Conservation (phyloP, 2,797 vertebrate genomes). For the Gobionotothen gibberifrons region DNA sequence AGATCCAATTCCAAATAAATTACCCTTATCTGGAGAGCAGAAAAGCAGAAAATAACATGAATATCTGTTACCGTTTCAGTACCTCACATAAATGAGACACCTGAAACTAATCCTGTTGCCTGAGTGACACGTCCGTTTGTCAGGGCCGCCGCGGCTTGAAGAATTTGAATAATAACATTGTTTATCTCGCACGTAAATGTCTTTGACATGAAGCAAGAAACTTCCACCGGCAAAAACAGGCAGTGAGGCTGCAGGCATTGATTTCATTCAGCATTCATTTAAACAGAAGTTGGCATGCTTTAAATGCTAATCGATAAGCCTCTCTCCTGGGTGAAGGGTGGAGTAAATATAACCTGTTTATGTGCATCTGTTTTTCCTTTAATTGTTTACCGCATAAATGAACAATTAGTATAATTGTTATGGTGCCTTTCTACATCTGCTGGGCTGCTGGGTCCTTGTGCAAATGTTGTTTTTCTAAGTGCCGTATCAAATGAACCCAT, state of each 20-base stretch:
- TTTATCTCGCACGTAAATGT: slow-evolving; percentile 46
- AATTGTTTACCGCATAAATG: slow-evolving; percentile 68
- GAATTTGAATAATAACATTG: slow-evolving; percentile 66
- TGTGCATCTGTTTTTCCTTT: slow-evolving; percentile 57
- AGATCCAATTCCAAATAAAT: slow-evolving; percentile 35
- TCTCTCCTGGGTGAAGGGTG: slow-evolving; percentile 45
- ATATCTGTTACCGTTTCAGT: slow-evolving; percentile 42
- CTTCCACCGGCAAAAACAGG: slow-evolving; percentile 49
- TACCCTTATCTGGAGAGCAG: slow-evolving; percentile 48
- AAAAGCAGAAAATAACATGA: slow-evolving; percentile 31
- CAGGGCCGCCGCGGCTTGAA: slow-evolving; percentile 29
- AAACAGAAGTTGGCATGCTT: slow-evolving; percentile 63
- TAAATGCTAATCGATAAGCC: slow-evolving; percentile 73
- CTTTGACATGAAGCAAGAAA: slow-evolving; percentile 45
- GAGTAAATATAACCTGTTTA: slow-evolving; percentile 68
- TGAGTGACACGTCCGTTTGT: slow-evolving; percentile 65
- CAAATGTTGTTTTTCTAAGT: slow-evolving; percentile 25
- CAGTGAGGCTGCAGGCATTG: slow-evolving; percentile 31
- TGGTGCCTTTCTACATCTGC: slow-evolving; percentile 44
- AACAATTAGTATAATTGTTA: slow-evolving; percentile 66
- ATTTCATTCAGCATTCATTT: slow-evolving; percentile 60
- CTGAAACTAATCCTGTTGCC: slow-evolving; percentile 60
- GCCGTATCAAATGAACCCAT: slow-evolving; percentile 30
- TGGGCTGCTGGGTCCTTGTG: slow-evolving; percentile 14
- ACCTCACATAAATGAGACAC: slow-evolving; percentile 51